Evolutionary conservation across 1,140 invertebrate species (phyloP), one percentile per base, ranked within the genome.

Genomic region (Andricus grossulariae): DNA sequence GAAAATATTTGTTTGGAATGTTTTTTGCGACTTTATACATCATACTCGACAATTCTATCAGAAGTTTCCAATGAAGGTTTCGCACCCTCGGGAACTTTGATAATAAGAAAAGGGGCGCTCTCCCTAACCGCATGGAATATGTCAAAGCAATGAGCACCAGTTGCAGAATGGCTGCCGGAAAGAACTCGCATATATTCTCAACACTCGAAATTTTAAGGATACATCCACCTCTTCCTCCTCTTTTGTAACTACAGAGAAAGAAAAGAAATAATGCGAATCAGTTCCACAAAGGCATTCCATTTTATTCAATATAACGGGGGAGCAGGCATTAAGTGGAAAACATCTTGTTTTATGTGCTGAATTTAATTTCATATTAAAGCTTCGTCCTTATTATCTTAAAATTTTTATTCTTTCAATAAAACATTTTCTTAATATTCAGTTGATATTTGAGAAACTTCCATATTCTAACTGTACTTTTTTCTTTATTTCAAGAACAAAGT

Each of bases 111-210:
- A 75, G 80, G 80, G 80, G 84, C 50, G 82, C 74, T 81, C 77
- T 81, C 83, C 73, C 70, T 74, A 74, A 71, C 76, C 76, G 71
- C 60, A 54, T 32, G 50, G 78, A 55, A 77, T 78, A 81, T 75
- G 82, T 82, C 80, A 83, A 84, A 80, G 80, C 75, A 82, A 79
- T 77, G 80, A 77, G 79, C 60, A 74, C 55, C 54, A 57, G 71
- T 75, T 79, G 32, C 74, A 75, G 77, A 79, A 82, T 73, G 78
- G 78, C 78, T 78, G 76, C 75, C 75, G 71, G 77, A 81, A 82
- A 85, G 76, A 82, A 79, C 83, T 77, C 78, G 71, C 80, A 84
- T 84, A 55, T 82, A 84, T 80, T 72, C 82, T 84, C 81, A 75
- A 80, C 72, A 81, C 82, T 78, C 73, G 32, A 72, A 77, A 82